phyloP scores from a whole-genome alignment of 2,113 vertebrate genomes.

The Aepyceros melampus region DNA sequence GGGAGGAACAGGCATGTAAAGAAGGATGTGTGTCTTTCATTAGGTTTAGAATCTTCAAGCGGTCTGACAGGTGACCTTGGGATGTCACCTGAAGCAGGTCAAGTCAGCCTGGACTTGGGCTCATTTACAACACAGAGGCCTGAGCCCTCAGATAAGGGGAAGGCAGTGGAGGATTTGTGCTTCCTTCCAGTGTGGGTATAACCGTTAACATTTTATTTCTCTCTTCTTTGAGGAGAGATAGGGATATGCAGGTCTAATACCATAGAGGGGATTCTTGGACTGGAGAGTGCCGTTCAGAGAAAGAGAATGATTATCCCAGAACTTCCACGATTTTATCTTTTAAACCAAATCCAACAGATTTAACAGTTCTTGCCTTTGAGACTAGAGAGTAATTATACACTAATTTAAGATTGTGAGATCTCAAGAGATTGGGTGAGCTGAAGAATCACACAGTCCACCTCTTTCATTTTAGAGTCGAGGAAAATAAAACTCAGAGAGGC shows the following conservation, averaged over 20 bases:
- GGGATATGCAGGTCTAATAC: background rate
- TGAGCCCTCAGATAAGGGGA: background rate
- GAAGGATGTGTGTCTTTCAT: background rate
- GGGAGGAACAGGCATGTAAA: background rate
- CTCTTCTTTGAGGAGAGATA: background rate
- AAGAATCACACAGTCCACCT: background rate
- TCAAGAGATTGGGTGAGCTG: background rate
- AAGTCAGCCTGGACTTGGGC: background rate
- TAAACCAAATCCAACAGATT: slow-evolving; percentile 4
- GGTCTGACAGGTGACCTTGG: background rate
- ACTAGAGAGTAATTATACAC: background rate
- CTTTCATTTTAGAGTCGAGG: slow-evolving; percentile 1
- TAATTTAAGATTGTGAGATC: slow-evolving; percentile 21
- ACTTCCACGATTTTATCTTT: background rate
- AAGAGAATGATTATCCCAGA: background rate
- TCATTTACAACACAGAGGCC: background rate
- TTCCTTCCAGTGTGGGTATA: background rate
- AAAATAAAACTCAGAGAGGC: slow-evolving; percentile 16
- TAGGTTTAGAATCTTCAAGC: background rate
- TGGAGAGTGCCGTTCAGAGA: background rate
- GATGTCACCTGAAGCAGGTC: background rate
- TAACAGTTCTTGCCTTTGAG: background rate
- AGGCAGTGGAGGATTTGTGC: background rate
- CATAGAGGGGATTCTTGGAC: background rate
- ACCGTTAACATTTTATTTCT: background rate